Evolutionary conservation across 2,113 vertebrate genomes (phyloP).

Genomic region (Calidris pygmaea): DNA sequence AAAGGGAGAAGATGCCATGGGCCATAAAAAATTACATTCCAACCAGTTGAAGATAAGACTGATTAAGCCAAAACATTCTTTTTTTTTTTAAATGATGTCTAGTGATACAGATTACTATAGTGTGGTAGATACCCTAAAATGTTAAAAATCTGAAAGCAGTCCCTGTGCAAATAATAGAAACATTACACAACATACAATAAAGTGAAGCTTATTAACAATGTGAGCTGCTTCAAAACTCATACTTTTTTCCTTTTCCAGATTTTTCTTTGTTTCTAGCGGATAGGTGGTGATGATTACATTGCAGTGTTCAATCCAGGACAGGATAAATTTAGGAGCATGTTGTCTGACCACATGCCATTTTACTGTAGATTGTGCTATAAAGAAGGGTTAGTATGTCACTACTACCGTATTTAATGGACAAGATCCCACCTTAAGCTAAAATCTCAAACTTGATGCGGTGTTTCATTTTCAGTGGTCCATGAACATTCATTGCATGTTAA

Average conservation of each 20-base stretch:
- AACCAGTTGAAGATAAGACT: not conserved
- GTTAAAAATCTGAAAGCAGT: not conserved
- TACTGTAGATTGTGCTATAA: not conserved
- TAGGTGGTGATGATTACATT: not conserved
- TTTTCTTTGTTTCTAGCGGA: not conserved
- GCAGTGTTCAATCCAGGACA: not conserved
- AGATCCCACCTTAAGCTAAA: not conserved
- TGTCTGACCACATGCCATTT: not conserved
- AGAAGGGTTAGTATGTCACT: not conserved
- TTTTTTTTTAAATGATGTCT: not conserved
- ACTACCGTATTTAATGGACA: not conserved
- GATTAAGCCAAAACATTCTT: not conserved
- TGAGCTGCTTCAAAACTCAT: not conserved
- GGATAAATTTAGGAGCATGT: not conserved
- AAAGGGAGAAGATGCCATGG: not conserved
- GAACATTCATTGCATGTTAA: not conserved
- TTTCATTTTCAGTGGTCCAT: not conserved
- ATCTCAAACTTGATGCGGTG: not conserved
- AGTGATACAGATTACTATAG: not conserved
- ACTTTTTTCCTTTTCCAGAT: not conserved
- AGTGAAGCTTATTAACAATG: not conserved
- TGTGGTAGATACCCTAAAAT: not conserved
- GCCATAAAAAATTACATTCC: not conserved
- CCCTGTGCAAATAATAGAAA: not conserved
- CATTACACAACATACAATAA: accelerated